phyloP scores from a whole-genome alignment of 2,888 invertebrate genomes.

The Pseudococcus jackbeardsleyi region DNA sequence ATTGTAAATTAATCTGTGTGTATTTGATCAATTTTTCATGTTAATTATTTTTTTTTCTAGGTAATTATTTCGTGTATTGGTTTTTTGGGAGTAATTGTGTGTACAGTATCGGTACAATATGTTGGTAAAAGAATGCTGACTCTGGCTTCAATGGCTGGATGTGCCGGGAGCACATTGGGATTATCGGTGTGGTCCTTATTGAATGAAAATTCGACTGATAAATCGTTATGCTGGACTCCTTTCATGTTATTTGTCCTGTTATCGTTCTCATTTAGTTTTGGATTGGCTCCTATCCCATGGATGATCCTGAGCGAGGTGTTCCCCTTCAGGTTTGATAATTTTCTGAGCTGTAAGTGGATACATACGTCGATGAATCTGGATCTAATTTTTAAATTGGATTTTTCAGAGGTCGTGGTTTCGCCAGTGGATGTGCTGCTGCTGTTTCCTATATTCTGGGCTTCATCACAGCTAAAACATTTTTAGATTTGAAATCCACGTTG shows the following conservation, averaged over 20 bases:
- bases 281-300: slow-evolving; percentile 73
- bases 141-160: slow-evolving; percentile 71
- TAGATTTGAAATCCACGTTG: slow-evolving; percentile 71
- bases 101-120: slow-evolving; percentile 71
- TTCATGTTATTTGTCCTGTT: slow-evolving; percentile 71
- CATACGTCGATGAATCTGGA: neutral
- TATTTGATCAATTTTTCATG: no score
- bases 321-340: slow-evolving; percentile 72
- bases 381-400: neutral
- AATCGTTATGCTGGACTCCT: slow-evolving; percentile 69
- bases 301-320: slow-evolving; percentile 75
- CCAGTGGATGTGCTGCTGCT: slow-evolving; percentile 74
- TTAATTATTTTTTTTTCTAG: slow-evolving; percentile 68
- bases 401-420: slow-evolving; percentile 73
- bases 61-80: slow-evolving; percentile 72
- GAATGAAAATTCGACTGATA: slow-evolving; percentile 70
- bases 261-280: slow-evolving; percentile 71
- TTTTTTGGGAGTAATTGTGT: slow-evolving; percentile 71
- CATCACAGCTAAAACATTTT: slow-evolving; percentile 73
- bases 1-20: no score
- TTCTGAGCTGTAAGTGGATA: neutral
- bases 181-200: slow-evolving; percentile 65
- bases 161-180: slow-evolving; percentile 68
- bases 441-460: slow-evolving; percentile 73
- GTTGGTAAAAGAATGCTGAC: slow-evolving; percentile 73